Evolutionary conservation across 2,888 invertebrate species (phyloP), one percentile per base, ranked within the genome.

Genomic region (Acrobasis suavella): DNA sequence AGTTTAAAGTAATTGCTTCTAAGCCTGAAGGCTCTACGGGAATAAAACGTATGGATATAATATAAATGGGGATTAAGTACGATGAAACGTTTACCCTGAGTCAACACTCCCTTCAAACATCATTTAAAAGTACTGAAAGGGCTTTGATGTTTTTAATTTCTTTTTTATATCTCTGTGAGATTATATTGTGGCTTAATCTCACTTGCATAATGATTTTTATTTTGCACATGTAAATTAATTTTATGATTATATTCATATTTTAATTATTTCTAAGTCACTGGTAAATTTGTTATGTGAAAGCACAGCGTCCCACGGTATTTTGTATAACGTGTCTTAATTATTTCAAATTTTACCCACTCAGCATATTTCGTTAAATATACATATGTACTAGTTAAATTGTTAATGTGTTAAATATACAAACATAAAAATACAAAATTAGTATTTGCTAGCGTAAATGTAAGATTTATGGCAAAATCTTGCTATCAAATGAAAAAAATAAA

Each of bases 51-150:
- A 66, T 67, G 65, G 70, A 69, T n/a, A 56, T 56, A 70, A 69
- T 72, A 64, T 68, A 68, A 70, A 67, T 75, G 66, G 63, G 60
- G 66, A 64, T 69, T 65, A 71, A 69, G 62, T 69, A 70, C 62
- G 69, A 63, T 64, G 64, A 63, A 60, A 55, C 66, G 38, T 52
- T 72, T 74, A 79, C 80, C 79, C 78, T 72, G 62, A 71, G 69
- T 70, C 70, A 76, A 80, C 75, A 76, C 60, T 64, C 63, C 56
- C 65, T 62, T 63, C 67, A 74, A 76, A 75, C 65, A 73, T 68
- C 60, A 67, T 71, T 71, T 67, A 66, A 69, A 75, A 68, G 32
- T 32, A 17, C 9, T 42, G 14, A 32, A 42, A 59, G 50, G 50
- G 16, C 56, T 46, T 56, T 56, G 56, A 56, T 56, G 56, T 56